phyloP scores from a whole-genome alignment of 2,113 vertebrate species.

The Peromyscus californicus region DNA sequence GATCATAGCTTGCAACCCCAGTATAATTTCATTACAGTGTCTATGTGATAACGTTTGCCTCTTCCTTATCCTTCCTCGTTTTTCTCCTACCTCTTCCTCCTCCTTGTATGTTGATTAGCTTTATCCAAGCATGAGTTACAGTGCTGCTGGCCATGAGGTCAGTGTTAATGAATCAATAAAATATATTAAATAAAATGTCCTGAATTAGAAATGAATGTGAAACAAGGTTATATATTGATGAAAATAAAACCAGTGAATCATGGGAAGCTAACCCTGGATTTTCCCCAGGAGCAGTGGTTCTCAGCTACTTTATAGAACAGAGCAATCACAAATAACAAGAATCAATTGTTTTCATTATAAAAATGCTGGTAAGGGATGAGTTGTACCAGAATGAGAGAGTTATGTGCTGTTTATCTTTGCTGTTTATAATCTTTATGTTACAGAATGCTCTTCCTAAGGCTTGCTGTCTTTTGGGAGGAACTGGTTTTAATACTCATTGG shows the following conservation, averaged over 20 bases:
- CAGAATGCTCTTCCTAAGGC: neutral
- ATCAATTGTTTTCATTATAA: constrained; percentile 12
- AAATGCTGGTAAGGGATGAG: neutral
- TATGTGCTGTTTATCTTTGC: neutral
- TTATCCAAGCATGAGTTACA: neutral
- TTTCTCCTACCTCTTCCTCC: neutral
- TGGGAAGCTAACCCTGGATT: neutral
- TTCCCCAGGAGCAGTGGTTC: neutral
- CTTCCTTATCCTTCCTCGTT: neutral
- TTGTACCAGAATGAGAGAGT: neutral
- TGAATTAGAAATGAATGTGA: constrained; percentile 9
- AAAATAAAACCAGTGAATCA: neutral
- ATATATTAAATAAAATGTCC: constrained; percentile 2
- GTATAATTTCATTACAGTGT: neutral
- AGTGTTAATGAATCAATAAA: neutral
- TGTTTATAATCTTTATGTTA: constrained; percentile 12
- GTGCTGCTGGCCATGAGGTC: neutral
- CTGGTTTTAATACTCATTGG: neutral
- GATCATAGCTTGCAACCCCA: neutral
- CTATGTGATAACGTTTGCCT: neutral
- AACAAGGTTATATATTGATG: neutral
- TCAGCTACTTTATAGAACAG: neutral
- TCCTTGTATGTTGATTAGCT: neutral
- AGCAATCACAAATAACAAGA: neutral
- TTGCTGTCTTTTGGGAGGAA: neutral